Evolutionary conservation across 2,113 vertebrate species (phyloP).

Genomic region (Halcyon malimbica): DNA sequence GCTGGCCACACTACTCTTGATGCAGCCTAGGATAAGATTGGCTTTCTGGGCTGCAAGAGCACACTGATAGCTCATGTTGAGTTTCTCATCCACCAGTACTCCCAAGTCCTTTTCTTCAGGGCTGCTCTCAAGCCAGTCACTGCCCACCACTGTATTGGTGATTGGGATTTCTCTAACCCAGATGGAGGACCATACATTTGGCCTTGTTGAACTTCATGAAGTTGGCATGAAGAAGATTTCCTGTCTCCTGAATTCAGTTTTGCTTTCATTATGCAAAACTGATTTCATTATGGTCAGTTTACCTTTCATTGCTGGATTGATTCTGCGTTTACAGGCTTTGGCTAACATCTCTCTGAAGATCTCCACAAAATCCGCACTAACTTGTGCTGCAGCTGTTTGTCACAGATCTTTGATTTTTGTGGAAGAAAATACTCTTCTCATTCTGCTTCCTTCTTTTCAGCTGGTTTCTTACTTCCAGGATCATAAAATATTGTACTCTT

Average conservation of each 20-base stretch:
- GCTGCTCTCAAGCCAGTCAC: too few relatives aligned
- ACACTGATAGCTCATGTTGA: too few relatives aligned
- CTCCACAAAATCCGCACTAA: not conserved
- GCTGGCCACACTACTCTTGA: too few relatives aligned
- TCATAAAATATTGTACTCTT: not conserved
- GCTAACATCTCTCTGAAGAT: not conserved
- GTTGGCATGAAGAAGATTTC: not conserved
- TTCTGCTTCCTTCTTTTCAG: slow-evolving; percentile 10
- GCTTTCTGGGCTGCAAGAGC: too few relatives aligned
- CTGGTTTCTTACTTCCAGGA: not conserved
- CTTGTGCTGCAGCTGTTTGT: not conserved
- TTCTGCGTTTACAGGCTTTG: not conserved
- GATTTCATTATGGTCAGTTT: not conserved
- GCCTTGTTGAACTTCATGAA: too few relatives aligned
- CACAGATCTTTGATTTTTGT: not conserved
- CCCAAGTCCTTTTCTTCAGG: too few relatives aligned
- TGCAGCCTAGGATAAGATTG: too few relatives aligned
- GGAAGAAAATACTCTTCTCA: not conserved
- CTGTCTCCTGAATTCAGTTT: not conserved
- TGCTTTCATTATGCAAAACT: not conserved
- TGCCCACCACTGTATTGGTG: too few relatives aligned
- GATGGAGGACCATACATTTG: too few relatives aligned
- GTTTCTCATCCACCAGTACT: too few relatives aligned
- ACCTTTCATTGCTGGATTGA: not conserved
- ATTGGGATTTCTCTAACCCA: too few relatives aligned